These are phyloP conservation scores for Lepilemur septentrionalis DNA, from an alignment of 2,797 vertebrate species.

Conservation along the genomic window DNA sequence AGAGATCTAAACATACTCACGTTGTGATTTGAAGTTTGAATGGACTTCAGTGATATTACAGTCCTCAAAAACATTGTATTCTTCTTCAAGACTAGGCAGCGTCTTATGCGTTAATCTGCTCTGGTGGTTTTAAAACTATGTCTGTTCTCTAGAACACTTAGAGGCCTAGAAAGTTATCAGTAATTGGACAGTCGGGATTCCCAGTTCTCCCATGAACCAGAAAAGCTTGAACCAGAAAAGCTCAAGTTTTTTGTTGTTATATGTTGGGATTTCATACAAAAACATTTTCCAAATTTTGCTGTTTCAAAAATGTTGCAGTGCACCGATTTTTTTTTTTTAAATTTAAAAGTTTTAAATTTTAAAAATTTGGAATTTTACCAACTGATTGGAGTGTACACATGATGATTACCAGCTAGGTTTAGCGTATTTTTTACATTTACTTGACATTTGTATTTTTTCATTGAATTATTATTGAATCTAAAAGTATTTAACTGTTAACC, in stretches of 20 bases:
- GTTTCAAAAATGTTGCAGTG: background rate
- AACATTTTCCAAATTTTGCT: background rate
- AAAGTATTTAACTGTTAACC: background rate
- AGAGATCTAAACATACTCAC: background rate
- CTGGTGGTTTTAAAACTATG: background rate
- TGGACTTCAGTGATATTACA: background rate
- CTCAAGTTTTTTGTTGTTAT: background rate
- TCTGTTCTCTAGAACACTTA: background rate
- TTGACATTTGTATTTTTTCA: background rate
- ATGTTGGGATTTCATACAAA: background rate
- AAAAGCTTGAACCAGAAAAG: background rate
- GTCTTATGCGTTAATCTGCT: background rate
- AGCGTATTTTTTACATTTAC: background rate
- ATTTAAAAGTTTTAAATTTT: background rate
- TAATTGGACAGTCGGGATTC: background rate
- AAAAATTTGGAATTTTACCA: background rate
- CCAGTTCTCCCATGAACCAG: background rate
- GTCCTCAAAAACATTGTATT: background rate
- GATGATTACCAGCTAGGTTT: background rate
- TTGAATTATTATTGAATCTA: background rate
- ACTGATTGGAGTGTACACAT: background rate
- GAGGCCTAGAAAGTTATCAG: background rate
- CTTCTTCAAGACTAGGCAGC: background rate
- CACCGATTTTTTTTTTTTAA: background rate
- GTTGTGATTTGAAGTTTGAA: background rate